Conservation (phyloP, 2,888 invertebrate species). For the Epistrophe eligans region DNA sequence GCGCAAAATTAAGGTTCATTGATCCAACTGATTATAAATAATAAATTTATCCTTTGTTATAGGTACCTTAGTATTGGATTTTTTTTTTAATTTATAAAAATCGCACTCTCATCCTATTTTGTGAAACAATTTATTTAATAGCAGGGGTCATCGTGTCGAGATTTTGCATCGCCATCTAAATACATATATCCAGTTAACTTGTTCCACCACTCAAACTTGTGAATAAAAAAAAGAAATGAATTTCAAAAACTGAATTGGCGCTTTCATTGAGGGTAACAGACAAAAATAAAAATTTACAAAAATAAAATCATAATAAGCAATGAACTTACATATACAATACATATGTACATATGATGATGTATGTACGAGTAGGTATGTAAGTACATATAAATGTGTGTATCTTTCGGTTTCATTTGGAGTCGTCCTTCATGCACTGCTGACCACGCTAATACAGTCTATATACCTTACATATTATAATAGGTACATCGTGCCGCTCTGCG, state of each 20-base stretch:
- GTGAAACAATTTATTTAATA: slow-evolving; percentile 66
- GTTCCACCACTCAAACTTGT: slow-evolving; percentile 48
- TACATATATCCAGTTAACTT: slow-evolving; percentile 20
- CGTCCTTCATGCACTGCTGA: slow-evolving; percentile 81
- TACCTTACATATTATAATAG: too few relatives aligned
- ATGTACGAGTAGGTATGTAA: slow-evolving; percentile 1
- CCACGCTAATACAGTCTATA: slow-evolving; percentile 70
- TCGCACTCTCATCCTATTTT: slow-evolving; percentile 49
- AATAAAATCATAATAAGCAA: slow-evolving; percentile 37
- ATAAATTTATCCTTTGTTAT: slow-evolving; percentile 3
- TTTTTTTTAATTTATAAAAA: slow-evolving; percentile 18
- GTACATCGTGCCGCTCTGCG: slow-evolving; percentile 52
- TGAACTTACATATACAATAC: too few relatives aligned
- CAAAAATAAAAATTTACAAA: slow-evolving; percentile 25
- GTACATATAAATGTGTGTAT: background rate
- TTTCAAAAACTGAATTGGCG: slow-evolving; percentile 44
- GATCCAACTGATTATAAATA: background rate
- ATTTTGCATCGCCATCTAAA: slow-evolving; percentile 11
- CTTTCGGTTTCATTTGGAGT: slow-evolving; percentile 77
- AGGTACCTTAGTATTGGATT: too few relatives aligned
- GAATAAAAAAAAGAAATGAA: slow-evolving; percentile 11
- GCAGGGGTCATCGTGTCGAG: slow-evolving; percentile 53
- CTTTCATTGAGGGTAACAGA: slow-evolving; percentile 45
- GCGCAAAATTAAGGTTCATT: slow-evolving; percentile 13
- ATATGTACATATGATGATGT: too few relatives aligned